These are phyloP conservation scores for Enteromius mattozi DNA, from an alignment of 2,797 vertebrate genomes.

Conservation along the genomic window DNA sequence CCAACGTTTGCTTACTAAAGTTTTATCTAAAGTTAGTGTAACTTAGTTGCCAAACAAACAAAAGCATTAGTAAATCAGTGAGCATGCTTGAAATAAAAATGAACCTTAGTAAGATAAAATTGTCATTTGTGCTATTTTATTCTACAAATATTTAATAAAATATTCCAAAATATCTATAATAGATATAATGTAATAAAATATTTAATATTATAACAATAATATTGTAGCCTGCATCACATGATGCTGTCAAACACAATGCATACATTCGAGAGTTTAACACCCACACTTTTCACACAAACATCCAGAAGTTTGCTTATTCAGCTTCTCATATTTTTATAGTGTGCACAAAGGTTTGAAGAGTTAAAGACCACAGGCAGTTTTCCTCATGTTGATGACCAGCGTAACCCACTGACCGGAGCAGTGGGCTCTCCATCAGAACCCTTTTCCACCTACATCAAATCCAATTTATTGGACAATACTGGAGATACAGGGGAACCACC, in stretches of 20 bases:
- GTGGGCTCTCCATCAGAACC: conserved; percentile 80
- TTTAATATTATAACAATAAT: neutral
- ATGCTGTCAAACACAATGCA: neutral
- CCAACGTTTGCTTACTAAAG: neutral
- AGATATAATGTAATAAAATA: neutral
- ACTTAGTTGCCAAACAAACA: neutral
- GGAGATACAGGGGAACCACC: conserved; percentile 78
- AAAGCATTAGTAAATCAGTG: neutral
- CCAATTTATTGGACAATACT: conserved; percentile 78
- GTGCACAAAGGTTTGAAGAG: conserved; percentile 93
- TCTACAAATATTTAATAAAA: neutral
- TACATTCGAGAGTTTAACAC: neutral
- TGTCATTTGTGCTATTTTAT: neutral
- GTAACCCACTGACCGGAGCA: conserved; percentile 81
- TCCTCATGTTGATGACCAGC: conserved; percentile 90
- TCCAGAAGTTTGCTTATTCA: neutral
- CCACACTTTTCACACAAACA: neutral
- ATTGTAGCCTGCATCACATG: neutral
- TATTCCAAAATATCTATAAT: neutral
- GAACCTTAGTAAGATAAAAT: neutral
- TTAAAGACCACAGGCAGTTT: conserved; percentile 86
- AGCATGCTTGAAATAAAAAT: neutral
- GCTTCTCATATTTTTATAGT: conserved; percentile 76
- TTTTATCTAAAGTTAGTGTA: neutral
- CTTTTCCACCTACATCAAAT: conserved; percentile 84